Base-by-base conservation (phyloP, 2,113 vertebrate genomes). In the Rhegmatorhina hoffmannsi region DNA sequence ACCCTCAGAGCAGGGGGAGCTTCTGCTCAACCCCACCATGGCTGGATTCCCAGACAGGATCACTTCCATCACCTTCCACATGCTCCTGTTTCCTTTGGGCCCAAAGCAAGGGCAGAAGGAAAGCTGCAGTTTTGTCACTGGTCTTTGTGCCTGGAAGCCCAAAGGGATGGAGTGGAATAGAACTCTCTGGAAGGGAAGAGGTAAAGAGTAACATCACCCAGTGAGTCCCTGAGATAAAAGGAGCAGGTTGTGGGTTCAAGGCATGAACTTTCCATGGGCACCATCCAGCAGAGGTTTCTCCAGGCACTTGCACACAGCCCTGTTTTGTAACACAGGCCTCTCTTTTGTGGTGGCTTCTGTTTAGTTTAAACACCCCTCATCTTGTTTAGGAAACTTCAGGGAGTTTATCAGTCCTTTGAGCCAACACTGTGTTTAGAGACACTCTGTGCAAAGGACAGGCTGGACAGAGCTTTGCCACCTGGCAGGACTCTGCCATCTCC, bases 341-440 rank as follows among this genome's bases (percentile, higher is more conserved):
- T 16, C 15, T 49, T 53, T 68, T 31, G 47, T n/a, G 40, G 33
- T 50, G 47, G 19, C 33, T 81, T 40, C 84, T 66, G 24, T 44
- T 63, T 29, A 13, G 15, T 46, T 77, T 73, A 78, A 81, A 77
- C 67, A 40, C 11, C 44, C 25, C 55, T 74, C 8, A 2, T 40
- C 43, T 74, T 89, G 81, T 91, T 93, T 74, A 93, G 88, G 70
- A 38, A 76, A 66, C 36, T 76, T 34, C 23, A 26, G 15, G 6
- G 26, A 66, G 69, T 91, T 91, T 82, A 34, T 73, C 82, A 88
- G 74, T 38, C 66, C 50, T 38, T 33, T 53, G 26, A 46, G 20
- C 28, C 59, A 36, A 13, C 7, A 1, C 31, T n/a, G 23, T 17
- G 80, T 58, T 88, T 58, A 63, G 69, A 91, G 69, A 43, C 66